Evolutionary conservation across 2,888 invertebrate genomes (phyloP).

Genomic region (Chrysopilus asiliformis): DNA sequence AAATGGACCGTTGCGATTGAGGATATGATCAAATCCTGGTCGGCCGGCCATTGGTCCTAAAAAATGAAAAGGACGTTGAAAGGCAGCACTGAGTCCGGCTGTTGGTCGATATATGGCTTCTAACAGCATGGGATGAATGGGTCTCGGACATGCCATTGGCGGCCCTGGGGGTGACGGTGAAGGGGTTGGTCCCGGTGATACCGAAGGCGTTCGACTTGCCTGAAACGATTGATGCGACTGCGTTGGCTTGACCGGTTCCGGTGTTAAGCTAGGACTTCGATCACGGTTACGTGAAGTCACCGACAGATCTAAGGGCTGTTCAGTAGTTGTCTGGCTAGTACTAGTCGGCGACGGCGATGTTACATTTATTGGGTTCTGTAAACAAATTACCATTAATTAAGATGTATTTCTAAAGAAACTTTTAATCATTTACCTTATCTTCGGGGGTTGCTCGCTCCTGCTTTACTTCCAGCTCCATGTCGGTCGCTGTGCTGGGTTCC

Average conservation of each 20-base stretch:
- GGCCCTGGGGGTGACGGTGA: slow-evolving; percentile 31
- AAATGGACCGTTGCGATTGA: slow-evolving; percentile 40
- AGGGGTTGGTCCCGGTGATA: slow-evolving; percentile 31
- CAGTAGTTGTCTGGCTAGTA: slow-evolving; percentile 31
- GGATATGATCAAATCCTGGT: slow-evolving; percentile 42
- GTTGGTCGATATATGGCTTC: slow-evolving; percentile 58
- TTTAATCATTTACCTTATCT: slow-evolving; percentile 33
- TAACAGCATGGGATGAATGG: slow-evolving; percentile 65
- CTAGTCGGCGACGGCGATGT: slow-evolving; percentile 24
- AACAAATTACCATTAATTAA: too few species aligned
- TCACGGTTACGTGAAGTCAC: slow-evolving; percentile 44
- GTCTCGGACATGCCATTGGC: slow-evolving; percentile 63
- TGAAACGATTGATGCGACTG: slow-evolving; percentile 21
- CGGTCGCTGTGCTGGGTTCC: slow-evolving; percentile 28
- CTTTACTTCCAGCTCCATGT: slow-evolving; percentile 32
- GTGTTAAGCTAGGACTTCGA: slow-evolving; percentile 18
- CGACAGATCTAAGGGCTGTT: slow-evolving; percentile 64
- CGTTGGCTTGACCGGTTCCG: slow-evolving; percentile 6
- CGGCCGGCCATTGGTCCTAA: slow-evolving; percentile 59
- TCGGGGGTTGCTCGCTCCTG: slow-evolving; percentile 28
- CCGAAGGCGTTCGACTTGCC: slow-evolving; percentile 29
- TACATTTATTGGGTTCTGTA: slow-evolving; percentile 31
- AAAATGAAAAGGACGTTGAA: slow-evolving; percentile 60
- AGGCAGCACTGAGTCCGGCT: slow-evolving; percentile 45
- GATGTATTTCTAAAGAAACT: too few species aligned